Percentiles rank a stretch among this genome's conserved stretches.
phyloP scores from a whole-genome alignment of 2,888 invertebrate species.

The Apamea epomidion region DNA sequence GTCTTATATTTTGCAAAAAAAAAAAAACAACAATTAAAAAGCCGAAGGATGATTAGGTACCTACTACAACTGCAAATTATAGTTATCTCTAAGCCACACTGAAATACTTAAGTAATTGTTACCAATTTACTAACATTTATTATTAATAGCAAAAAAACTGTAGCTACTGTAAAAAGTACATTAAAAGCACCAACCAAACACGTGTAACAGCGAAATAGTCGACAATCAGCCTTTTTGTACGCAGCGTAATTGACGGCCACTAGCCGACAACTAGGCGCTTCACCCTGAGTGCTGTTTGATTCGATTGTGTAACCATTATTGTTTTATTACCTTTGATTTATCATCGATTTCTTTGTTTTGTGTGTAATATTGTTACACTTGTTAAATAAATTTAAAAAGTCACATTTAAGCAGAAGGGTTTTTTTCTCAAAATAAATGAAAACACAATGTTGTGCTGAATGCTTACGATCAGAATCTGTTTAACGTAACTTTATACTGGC shows the following conservation, averaged over 20 bases:
- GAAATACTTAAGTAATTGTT: conserved; percentile 2
- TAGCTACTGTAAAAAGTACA: conserved; percentile 9
- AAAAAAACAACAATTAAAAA: neutral
- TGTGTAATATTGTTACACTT: conserved; percentile 15
- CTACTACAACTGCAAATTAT: neutral
- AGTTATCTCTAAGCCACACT: neutral
- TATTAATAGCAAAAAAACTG: conserved; percentile 7
- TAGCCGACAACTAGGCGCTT: conserved; percentile 49
- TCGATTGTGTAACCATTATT: conserved; percentile 65
- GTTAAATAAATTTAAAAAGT: neutral
- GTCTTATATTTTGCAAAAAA: neutral
- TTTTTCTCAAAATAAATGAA: too few species aligned
- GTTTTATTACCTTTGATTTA: conserved; percentile 46
- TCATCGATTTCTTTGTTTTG: conserved; percentile 25
- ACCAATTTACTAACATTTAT: conserved; percentile 19
- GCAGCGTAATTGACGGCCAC: conserved; percentile 47
- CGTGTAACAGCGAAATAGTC: conserved; percentile 33
- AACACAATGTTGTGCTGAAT: neutral
- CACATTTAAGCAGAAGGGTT: neutral
- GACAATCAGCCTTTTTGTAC: conserved; percentile 43
- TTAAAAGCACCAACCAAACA: conserved; percentile 43
- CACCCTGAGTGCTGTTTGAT: conserved; percentile 67
- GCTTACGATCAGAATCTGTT: neutral
- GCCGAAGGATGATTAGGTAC: neutral
- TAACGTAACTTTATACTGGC: neutral